phyloP scores from a whole-genome alignment of 2,797 vertebrate species.

The Cyprinella venusta region DNA sequence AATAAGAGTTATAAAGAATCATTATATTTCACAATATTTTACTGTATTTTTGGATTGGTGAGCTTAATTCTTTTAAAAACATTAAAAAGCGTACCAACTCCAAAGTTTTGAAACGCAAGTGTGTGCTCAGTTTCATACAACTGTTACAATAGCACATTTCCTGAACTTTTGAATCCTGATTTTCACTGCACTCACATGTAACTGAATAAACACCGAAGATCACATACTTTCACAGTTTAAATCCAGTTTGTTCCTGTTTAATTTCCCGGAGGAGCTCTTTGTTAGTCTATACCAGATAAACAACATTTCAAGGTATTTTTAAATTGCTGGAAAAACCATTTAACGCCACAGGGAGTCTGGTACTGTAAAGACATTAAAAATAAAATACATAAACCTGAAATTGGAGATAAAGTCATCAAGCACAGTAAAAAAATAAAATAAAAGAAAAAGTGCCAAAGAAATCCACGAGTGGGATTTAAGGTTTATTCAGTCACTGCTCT shows the following conservation, averaged over 20 bases:
- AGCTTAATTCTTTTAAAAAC: background rate
- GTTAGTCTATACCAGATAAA: conserved; percentile 73
- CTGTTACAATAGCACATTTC: conserved; percentile 2
- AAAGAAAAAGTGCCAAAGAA: conserved; percentile 19
- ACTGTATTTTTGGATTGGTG: background rate
- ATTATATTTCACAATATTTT: background rate
- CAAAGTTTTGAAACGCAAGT: background rate
- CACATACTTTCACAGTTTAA: conserved; percentile 55
- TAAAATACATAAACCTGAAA: conserved; percentile 66
- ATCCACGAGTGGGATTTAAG: conserved; percentile 39
- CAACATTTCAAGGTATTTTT: conserved; percentile 67
- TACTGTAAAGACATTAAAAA: conserved; percentile 64
- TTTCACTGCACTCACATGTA: background rate
- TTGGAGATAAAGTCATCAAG: conserved; percentile 59
- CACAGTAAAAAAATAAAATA: conserved; percentile 19
- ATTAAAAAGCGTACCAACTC: background rate
- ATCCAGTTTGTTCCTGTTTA: conserved; percentile 65
- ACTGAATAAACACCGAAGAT: conserved; percentile 5
- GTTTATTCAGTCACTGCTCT: conserved; percentile 40
- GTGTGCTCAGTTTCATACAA: background rate
- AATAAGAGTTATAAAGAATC: background rate
- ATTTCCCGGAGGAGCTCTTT: conserved; percentile 73
- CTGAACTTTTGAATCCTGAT: background rate
- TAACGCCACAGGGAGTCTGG: conserved; percentile 58
- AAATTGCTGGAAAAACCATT: conserved; percentile 76